These are phyloP conservation scores for Acronicta leporina DNA, from an alignment of 2,888 invertebrate species.

Conservation along the genomic window DNA sequence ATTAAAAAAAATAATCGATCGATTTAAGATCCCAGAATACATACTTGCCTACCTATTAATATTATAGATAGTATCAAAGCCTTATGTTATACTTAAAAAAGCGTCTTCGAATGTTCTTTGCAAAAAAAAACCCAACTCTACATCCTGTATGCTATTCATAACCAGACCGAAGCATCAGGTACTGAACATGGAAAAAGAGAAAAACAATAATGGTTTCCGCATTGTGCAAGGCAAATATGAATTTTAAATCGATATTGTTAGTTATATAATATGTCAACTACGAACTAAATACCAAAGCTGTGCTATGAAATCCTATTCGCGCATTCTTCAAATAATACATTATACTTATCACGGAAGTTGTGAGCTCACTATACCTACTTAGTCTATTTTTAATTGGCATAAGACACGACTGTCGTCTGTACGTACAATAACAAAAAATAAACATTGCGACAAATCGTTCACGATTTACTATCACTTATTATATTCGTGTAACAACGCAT, in stretches of 20 bases:
- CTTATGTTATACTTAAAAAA: no score
- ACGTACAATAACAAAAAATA: conserved; percentile 29
- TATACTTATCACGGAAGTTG: conserved; percentile 32
- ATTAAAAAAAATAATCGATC: no score
- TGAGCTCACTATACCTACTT: neutral
- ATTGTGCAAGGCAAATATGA: neutral
- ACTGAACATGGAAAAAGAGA: neutral
- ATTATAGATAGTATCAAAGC: no score
- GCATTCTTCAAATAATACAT: conserved; percentile 16
- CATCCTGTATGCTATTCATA: no score
- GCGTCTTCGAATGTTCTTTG: no score
- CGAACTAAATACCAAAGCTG: neutral
- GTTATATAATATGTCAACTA: neutral
- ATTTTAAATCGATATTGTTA: neutral
- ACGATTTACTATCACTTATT: conserved; percentile 36
- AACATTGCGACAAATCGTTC: conserved; percentile 34
- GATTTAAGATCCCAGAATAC: no score
- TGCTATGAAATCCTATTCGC: conserved; percentile 17
- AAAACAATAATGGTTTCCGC: neutral
- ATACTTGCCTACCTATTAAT: no score
- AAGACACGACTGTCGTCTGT: conserved; percentile 38
- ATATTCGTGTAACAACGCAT: neutral
- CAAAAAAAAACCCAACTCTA: no score
- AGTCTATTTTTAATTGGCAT: conserved; percentile 37
- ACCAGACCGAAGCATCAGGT: no score